Evolutionary conservation across 2,113 vertebrate species (phyloP).

Genomic region (Hylia prasina): DNA sequence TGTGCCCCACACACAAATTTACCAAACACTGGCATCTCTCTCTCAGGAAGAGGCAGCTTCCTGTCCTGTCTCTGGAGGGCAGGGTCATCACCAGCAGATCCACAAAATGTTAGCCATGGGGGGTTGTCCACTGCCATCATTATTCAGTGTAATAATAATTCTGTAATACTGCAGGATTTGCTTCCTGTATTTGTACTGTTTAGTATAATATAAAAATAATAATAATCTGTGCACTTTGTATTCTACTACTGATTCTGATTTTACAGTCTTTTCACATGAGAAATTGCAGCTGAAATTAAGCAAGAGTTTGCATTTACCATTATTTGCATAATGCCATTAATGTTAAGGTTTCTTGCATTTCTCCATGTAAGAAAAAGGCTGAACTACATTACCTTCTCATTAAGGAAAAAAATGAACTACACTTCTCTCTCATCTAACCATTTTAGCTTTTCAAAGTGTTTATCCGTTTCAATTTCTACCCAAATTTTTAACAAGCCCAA

Average conservation of each 20-base stretch:
- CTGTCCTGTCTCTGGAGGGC: not conserved
- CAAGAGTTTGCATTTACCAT: not conserved
- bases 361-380: not conserved
- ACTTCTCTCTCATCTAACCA: not conserved
- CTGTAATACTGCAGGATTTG: not conserved
- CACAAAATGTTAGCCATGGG: not conserved
- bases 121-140: not conserved
- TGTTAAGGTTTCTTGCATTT: not conserved
- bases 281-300: not conserved
- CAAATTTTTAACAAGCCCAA: not conserved
- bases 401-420: not conserved
- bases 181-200: not conserved
- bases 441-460: not conserved
- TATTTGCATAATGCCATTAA: not conserved
- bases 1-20: not conserved
- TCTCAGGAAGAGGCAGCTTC: not conserved
- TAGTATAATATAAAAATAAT: not conserved
- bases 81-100: not conserved
- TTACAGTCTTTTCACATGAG: not conserved
- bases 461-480: not conserved
- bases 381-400: not conserved
- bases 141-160: not conserved
- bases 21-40: not conserved
- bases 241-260: not conserved
- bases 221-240: not conserved